Percentiles rank a stretch among this genome's conserved stretches.
These are phyloP conservation scores for Paratilapia polleni DNA, from an alignment of 2,113 vertebrate species.

Conservation along the genomic window DNA sequence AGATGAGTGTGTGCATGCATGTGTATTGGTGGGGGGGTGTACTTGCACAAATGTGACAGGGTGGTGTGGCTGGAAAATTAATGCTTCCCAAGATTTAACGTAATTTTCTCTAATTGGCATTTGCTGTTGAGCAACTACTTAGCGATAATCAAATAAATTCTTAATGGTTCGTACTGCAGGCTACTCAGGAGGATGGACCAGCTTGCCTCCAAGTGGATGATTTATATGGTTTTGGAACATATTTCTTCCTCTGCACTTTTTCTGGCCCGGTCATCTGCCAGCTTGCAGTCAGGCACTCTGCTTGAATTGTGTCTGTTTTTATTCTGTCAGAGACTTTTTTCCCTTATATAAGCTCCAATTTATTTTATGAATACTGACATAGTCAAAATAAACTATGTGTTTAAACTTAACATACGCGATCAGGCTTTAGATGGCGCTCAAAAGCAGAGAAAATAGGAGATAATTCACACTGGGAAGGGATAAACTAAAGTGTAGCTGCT, in stretches of 20 bases:
- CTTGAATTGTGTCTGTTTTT: conserved; percentile 35
- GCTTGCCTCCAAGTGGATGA: background rate
- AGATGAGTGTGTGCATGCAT: background rate
- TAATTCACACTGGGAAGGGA: background rate
- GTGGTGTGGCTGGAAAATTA: conserved; percentile 22
- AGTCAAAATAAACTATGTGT: background rate
- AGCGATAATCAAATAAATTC: conserved; percentile 51
- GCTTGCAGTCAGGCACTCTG: conserved; percentile 12
- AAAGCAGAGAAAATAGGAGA: background rate
- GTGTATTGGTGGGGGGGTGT: background rate
- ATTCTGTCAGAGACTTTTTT: background rate
- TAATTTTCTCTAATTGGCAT: conserved; percentile 50
- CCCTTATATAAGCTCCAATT: conserved; percentile 19
- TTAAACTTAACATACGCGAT: background rate
- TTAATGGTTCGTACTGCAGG: conserved; percentile 14
- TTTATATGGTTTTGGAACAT: conserved; percentile 33
- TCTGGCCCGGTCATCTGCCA: conserved; percentile 26
- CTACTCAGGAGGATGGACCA: conserved; percentile 4
- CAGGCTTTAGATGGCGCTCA: background rate
- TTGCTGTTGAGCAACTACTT: conserved; percentile 43
- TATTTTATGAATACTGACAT: background rate
- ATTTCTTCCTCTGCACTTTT: conserved; percentile 4
- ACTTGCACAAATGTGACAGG: background rate
- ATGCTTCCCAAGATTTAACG: conserved; percentile 51
- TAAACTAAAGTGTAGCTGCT: background rate